phyloP scores from a whole-genome alignment of 2,113 vertebrate species.

The Clarias gariepinus region DNA sequence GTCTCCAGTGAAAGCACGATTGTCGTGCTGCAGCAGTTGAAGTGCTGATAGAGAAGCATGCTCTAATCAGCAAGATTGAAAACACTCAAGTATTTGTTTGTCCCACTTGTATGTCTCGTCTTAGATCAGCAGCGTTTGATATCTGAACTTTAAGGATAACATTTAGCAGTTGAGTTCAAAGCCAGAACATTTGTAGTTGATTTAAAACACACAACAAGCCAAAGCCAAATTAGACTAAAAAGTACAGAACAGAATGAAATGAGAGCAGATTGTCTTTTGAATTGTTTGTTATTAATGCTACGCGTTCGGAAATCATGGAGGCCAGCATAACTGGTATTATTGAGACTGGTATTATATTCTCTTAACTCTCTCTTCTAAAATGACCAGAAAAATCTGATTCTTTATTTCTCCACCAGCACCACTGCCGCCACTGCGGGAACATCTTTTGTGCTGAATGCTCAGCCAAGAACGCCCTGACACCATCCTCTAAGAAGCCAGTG shows the following conservation, averaged over 20 bases:
- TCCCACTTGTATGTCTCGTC: neutral
- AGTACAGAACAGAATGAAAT: neutral
- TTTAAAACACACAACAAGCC: neutral
- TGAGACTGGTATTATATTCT: too few relatives aligned
- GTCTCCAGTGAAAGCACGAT: conserved; percentile 13
- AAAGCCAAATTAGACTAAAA: neutral
- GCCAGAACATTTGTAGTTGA: neutral
- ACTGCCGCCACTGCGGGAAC: conserved; percentile 97
- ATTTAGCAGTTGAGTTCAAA: neutral
- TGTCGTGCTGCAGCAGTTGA: neutral
- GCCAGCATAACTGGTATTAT: neutral
- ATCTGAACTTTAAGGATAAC: neutral
- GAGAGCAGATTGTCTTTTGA: neutral
- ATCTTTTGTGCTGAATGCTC: conserved; percentile 98
- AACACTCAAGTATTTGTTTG: conserved; percentile 14
- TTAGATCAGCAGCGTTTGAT: conserved; percentile 3
- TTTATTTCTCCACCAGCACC: conserved; percentile 79
- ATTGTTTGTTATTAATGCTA: neutral
- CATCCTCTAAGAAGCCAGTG: conserved; percentile 97
- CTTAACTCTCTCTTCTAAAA: too few relatives aligned
- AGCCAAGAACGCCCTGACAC: conserved; percentile 88
- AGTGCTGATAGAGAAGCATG: neutral
- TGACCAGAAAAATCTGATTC: neutral
- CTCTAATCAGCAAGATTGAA: conserved; percentile 7
- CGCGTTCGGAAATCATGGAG: neutral